Percentiles rank a stretch among this genome's conserved stretches.
These are phyloP conservation scores for Leucoraja erinaceus DNA, from an alignment of 2,113 vertebrate genomes.

Conservation along the genomic window DNA sequence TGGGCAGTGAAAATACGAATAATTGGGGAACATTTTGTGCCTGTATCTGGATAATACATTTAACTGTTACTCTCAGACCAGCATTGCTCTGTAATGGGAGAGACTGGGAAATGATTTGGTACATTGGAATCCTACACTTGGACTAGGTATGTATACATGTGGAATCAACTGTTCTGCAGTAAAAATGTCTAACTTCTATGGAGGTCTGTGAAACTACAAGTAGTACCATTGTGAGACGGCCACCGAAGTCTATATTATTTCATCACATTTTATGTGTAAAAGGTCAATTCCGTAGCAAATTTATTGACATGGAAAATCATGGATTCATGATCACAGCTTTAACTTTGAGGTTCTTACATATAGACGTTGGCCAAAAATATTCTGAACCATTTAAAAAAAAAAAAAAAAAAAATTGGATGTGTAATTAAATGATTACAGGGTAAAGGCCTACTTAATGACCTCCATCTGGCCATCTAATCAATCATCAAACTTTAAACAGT, in stretches of 20 bases:
- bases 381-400: neutral
- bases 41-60: conserved; percentile 20
- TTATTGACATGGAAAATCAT: conserved; percentile 13
- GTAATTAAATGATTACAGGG: conserved; percentile 32
- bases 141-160: conserved; percentile 5
- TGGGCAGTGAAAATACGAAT: conserved; percentile 30
- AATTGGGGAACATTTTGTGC: conserved; percentile 18
- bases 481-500: conserved; percentile 31
- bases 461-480: conserved; percentile 35
- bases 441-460: conserved; percentile 27
- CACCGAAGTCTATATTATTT: neutral
- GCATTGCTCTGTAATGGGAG: conserved; percentile 25
- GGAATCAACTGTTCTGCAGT: neutral
- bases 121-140: conserved; percentile 19
- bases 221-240: neutral
- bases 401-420: neutral
- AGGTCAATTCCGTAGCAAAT: neutral
- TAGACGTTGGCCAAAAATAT: conserved; percentile 12
- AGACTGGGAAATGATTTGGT: conserved; percentile 29
- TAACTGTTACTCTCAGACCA: neutral
- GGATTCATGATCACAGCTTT: conserved; percentile 6
- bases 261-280: conserved; percentile 3
- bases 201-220: neutral
- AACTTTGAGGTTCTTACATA: neutral
- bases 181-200: conserved; percentile 11